Percentiles rank a stretch among this genome's conserved stretches.
Evolutionary conservation across 2,888 invertebrate species (phyloP).

Genomic region (Neoitamus cyanurus): DNA sequence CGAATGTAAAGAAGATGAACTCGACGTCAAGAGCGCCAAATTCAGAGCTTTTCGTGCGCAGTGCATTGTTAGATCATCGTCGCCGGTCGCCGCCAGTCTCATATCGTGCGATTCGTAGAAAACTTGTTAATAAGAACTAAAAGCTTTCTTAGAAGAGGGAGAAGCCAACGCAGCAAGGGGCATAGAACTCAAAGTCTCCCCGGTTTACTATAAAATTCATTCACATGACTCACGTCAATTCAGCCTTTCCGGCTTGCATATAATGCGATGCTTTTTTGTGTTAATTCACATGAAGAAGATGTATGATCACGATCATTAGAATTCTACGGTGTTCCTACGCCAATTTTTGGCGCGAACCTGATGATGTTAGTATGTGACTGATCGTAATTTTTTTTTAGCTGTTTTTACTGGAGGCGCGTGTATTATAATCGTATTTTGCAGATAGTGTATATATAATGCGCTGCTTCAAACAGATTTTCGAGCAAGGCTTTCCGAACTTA

Average conservation of each 20-base stretch:
- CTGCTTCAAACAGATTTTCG: neutral
- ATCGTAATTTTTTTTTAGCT: neutral
- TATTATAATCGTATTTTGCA: neutral
- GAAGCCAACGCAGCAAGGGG: neutral
- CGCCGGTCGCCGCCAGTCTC: neutral
- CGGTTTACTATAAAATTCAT: constrained; percentile 3
- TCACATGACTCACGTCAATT: constrained; percentile 8
- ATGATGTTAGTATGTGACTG: neutral
- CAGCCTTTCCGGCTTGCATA: neutral
- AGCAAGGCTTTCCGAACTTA: neutral
- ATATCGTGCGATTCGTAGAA: neutral
- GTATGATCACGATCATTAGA: neutral
- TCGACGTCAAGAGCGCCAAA: neutral
- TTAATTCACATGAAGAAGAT: neutral
- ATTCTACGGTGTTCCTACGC: constrained; percentile 6
- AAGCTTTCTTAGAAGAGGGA: neutral
- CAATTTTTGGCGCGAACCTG: neutral
- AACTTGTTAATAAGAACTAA: neutral
- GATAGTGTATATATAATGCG: neutral
- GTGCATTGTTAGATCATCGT: neutral
- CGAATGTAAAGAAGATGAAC: neutral
- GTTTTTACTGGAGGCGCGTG: constrained; percentile 17
- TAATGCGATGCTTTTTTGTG: neutral
- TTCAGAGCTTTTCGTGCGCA: neutral
- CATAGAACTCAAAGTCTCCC: neutral